Evolutionary conservation across 2,797 vertebrate species (phyloP).

Genomic region (Arrhamphus sclerolepis): DNA sequence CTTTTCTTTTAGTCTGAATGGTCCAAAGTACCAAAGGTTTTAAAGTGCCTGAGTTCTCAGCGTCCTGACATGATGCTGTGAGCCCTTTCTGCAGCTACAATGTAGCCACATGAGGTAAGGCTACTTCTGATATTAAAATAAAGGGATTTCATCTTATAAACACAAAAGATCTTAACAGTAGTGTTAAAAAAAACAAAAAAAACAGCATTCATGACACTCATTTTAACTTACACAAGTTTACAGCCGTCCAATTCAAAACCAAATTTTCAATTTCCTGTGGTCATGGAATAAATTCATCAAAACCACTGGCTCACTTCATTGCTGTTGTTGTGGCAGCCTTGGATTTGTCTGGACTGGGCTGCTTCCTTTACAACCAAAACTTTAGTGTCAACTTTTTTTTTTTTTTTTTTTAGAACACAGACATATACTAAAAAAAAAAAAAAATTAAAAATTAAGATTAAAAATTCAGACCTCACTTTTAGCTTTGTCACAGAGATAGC

Average conservation of each 20-base stretch:
- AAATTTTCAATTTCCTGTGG: constrained; percentile 22
- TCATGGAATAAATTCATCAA: constrained; percentile 15
- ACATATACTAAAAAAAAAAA: neutral
- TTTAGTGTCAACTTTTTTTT: constrained; percentile 37
- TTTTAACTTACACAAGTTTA: constrained; percentile 31
- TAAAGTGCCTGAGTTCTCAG: too few species aligned
- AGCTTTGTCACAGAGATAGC: constrained; percentile 27
- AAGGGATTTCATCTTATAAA: too few species aligned
- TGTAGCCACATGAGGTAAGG: too few species aligned
- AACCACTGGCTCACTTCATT: constrained; percentile 24
- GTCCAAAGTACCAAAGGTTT: too few species aligned
- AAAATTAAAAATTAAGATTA: neutral
- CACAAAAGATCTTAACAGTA: too few species aligned
- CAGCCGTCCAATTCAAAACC: constrained; percentile 20
- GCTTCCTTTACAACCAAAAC: constrained; percentile 30
- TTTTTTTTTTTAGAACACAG: constrained; percentile 1
- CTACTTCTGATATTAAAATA: too few species aligned
- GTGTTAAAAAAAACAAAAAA: too few species aligned
- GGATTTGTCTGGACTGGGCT: constrained; percentile 9
- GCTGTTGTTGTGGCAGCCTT: constrained; percentile 30
- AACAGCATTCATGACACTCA: neutral
- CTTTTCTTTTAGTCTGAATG: too few species aligned
- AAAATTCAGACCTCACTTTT: constrained; percentile 18
- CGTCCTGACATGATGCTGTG: too few species aligned
- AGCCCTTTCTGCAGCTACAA: too few species aligned